Evolutionary conservation across 2,797 vertebrate species (phyloP).

Genomic region (Lutjanus argentimaculatus): DNA sequence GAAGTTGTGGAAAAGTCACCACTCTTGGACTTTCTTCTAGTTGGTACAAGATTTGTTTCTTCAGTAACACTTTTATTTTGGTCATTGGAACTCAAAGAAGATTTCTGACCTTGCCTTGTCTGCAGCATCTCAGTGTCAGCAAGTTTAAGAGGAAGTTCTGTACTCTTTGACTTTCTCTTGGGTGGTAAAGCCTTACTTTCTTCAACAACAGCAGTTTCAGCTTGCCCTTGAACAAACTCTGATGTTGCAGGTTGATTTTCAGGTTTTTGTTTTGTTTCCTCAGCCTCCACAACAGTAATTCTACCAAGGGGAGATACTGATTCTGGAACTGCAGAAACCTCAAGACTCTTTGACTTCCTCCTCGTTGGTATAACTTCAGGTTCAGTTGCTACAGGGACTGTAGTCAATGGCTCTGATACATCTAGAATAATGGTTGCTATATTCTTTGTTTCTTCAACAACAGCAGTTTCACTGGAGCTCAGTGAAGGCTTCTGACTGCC

Average conservation of each 20-base stretch:
- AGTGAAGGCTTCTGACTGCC: too few relatives aligned
- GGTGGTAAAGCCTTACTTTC: constrained; percentile 15
- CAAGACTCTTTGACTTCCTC: constrained; percentile 24
- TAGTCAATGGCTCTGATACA: too few relatives aligned
- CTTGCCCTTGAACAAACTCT: neutral
- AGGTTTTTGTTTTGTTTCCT: neutral
- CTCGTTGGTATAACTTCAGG: neutral
- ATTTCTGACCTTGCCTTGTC: neutral
- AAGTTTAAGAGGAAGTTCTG: constrained; percentile 13
- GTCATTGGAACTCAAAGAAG: neutral
- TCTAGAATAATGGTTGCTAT: too few relatives aligned
- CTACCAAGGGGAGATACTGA: neutral
- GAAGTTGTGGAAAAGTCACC: neutral
- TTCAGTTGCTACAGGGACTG: too few relatives aligned
- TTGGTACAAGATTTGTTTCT: constrained; percentile 29
- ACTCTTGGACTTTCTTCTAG: constrained; percentile 28
- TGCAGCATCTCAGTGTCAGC: neutral
- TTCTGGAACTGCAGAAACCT: neutral
- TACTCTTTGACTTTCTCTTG: constrained; percentile 37
- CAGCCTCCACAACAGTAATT: neutral
- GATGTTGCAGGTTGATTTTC: neutral
- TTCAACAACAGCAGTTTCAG: neutral
- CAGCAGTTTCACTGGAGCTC: too few relatives aligned
- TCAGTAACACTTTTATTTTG: neutral
- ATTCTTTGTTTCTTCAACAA: neutral